phyloP scores from a whole-genome alignment of 2,888 invertebrate species.

The Abrostola tripartita region DNA sequence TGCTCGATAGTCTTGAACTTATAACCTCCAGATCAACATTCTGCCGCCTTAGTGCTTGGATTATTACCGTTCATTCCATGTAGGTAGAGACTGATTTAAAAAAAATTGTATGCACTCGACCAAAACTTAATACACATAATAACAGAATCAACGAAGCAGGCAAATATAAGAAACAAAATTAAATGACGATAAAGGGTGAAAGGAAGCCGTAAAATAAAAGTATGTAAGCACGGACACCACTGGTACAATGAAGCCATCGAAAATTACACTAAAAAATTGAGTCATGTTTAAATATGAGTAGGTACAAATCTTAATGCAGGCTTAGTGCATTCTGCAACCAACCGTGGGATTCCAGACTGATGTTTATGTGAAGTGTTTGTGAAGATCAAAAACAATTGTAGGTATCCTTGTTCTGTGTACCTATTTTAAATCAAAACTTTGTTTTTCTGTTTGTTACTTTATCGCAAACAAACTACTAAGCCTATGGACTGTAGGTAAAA shows the following conservation, averaged over 20 bases:
- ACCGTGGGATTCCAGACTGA: too few species aligned
- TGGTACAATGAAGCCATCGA: background rate
- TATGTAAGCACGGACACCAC: constrained; percentile 8
- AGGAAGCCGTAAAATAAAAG: constrained; percentile 18
- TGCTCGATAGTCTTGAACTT: background rate
- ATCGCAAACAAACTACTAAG: too few species aligned
- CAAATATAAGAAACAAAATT: constrained; percentile 35
- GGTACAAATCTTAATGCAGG: too few species aligned
- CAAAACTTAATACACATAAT: constrained; percentile 28
- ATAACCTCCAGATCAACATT: background rate
- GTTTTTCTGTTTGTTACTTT: too few species aligned
- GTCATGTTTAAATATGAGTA: constrained; percentile 6
- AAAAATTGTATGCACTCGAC: constrained; percentile 31
- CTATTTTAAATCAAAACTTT: too few species aligned
- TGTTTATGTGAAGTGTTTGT: too few species aligned
- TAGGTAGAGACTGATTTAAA: constrained; percentile 1
- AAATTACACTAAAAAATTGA: constrained; percentile 33
- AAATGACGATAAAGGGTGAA: constrained; percentile 28
- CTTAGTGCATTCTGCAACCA: too few species aligned
- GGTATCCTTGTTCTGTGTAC: too few species aligned
- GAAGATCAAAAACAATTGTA: too few species aligned
- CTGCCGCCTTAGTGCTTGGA: background rate
- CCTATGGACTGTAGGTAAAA: too few species aligned
- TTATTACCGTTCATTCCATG: background rate
- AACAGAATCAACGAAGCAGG: constrained; percentile 38